Evolutionary conservation across 1,140 invertebrate genomes (phyloP), one percentile per base, ranked within the genome.

Genomic region (Teleopsis dalmanni): DNA sequence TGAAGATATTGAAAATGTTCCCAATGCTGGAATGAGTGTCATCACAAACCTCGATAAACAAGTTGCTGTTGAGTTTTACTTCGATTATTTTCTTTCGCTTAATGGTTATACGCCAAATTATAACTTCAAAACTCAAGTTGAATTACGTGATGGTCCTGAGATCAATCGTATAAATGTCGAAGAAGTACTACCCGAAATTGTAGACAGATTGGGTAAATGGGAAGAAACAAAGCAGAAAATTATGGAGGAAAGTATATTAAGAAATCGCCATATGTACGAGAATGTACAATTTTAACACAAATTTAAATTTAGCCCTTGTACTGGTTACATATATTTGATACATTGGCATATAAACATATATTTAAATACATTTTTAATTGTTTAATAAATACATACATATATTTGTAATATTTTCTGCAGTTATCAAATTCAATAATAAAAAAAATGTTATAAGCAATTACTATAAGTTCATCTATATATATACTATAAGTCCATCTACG

Each of bases 21-120:
- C 57, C 5, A 56, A 64, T 1, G n/a, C n/a, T n/a, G 55, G 58
- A 9, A 44, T 65, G 3, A 40, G 56, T 36, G 52, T 56, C 0
- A 34, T 58, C 1, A 60, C 69, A 31, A 60, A 56, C 2, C 57
- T 61, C 16, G 62, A 69, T 45, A 58, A 69, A 26, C 57, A 66
- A 19, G 64, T 66, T 25, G n/a, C n/a, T n/a, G 62, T 70, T 22
- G 63, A 66, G 25, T 70, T 70, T 46, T 70, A 70, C 29, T 70
- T 70, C 26, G 66, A 70, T 51, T 63, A 70, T 34, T 70, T 69
- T 38, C 53, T 70, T 10, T 65, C 60, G 18, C 23, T 69, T n/a
- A 62, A 70, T 26, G 66, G 67, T 14, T 70, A 70, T 36, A 57
- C 59, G 1, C 65, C 66, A 18, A 67, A 67, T 27, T 70, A 70